These are phyloP conservation scores for Gyps fulvus DNA, from an alignment of 2,113 vertebrate species.

Conservation along the genomic window DNA sequence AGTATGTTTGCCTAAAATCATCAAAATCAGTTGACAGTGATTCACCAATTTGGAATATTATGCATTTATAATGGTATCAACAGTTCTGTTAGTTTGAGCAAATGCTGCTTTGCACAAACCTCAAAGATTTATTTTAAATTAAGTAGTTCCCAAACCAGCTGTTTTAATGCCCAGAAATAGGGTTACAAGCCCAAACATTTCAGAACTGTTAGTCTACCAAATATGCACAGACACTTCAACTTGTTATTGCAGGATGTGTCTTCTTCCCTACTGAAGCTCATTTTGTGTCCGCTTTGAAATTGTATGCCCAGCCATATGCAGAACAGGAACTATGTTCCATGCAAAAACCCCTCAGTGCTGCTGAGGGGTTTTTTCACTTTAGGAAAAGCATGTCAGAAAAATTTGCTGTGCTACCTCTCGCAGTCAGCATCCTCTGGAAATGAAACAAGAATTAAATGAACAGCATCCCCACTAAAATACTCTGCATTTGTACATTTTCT, in stretches of 20 bases:
- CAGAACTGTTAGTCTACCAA: constrained; percentile 46
- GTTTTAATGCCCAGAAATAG: background rate
- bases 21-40: background rate
- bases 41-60: background rate
- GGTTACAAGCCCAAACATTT: constrained; percentile 13
- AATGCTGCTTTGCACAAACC: background rate
- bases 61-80: background rate
- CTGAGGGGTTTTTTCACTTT: background rate
- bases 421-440: constrained; percentile 57
- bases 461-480: constrained; percentile 9
- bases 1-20: background rate
- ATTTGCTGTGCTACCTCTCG: constrained; percentile 16
- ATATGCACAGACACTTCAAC: background rate
- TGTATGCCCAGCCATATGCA: background rate
- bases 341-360: constrained; percentile 11
- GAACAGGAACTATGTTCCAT: background rate
- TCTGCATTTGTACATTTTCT: background rate
- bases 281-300: background rate
- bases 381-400: constrained; percentile 43
- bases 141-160: background rate
- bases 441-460: constrained; percentile 42
- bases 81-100: constrained; percentile 37
- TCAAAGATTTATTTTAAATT: background rate
- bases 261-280: constrained; percentile 2
- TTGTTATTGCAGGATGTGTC: background rate